Evolutionary conservation across 2,797 vertebrate species (phyloP).

Genomic region (Rhinophrynus dorsalis): DNA sequence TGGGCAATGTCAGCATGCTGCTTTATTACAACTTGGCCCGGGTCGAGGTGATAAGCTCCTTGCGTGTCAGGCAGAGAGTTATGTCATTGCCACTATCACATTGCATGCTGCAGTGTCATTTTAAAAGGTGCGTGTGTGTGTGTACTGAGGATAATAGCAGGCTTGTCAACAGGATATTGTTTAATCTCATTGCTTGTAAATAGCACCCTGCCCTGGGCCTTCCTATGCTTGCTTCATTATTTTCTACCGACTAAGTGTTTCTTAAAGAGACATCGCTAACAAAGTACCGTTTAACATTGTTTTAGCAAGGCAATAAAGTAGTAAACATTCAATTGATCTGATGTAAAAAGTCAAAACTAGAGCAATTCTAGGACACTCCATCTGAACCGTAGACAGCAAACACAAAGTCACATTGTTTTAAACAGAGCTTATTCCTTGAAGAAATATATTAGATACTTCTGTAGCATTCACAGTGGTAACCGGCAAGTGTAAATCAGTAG

Average conservation of each 20-base stretch:
- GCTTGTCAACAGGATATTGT: constrained; percentile 42
- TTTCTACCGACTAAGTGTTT: background rate
- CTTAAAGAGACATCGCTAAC: no score
- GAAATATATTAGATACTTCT: no score
- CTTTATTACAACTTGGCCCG: background rate
- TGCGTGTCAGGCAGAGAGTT: constrained; percentile 26
- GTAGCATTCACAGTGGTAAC: no score
- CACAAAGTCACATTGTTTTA: no score
- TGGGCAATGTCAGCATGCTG: constrained; percentile 1
- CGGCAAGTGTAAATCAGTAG: no score
- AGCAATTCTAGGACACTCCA: no score
- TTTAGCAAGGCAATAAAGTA: no score
- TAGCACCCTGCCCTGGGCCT: constrained; percentile 17
- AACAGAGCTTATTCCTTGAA: no score
- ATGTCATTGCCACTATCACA: constrained; percentile 33
- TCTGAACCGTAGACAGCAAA: no score
- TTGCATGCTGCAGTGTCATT: constrained; percentile 34
- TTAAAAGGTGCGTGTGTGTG: constrained; percentile 27
- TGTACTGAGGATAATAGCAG: constrained; percentile 32
- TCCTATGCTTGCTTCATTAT: background rate
- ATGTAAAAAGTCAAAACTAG: no score
- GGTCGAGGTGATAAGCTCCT: constrained; percentile 22
- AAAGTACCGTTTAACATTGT: no score
- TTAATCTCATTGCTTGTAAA: constrained; percentile 37
- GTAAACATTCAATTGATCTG: no score